Percentiles rank a stretch among this genome's conserved stretches.
phyloP scores from a whole-genome alignment of 2,113 vertebrate genomes.

The Pagrus major region DNA sequence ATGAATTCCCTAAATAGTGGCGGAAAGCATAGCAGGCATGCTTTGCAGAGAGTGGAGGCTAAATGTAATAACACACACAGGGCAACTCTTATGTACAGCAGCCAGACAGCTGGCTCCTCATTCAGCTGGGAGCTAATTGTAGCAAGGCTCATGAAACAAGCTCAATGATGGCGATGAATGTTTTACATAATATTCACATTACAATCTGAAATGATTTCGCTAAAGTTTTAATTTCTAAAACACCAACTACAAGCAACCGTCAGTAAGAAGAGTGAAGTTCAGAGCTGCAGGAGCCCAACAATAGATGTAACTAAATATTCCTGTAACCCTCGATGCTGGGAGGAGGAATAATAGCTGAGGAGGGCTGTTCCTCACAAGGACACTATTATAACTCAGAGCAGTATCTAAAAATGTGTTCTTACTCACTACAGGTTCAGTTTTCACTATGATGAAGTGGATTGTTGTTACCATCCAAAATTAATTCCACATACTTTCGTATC shows the following conservation, averaged over 20 bases:
- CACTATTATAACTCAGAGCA: slow-evolving; percentile 15
- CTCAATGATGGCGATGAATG: slow-evolving; percentile 1
- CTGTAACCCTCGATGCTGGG: slow-evolving; percentile 14
- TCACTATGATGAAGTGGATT: background rate
- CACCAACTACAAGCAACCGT: background rate
- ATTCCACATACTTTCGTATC: background rate
- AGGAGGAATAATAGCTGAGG: slow-evolving; percentile 29
- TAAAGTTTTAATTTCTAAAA: background rate
- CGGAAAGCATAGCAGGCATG: slow-evolving; percentile 6
- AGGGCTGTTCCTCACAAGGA: slow-evolving; percentile 10
- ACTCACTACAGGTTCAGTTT: background rate
- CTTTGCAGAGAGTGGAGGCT: slow-evolving; percentile 21
- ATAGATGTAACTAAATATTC: slow-evolving; percentile 57
- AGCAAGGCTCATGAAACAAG: slow-evolving; percentile 31
- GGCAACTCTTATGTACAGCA: slow-evolving; percentile 3
- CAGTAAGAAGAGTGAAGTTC: background rate
- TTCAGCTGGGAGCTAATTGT: slow-evolving; percentile 36
- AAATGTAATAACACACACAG: slow-evolving; percentile 35
- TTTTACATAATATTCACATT: slow-evolving; percentile 6
- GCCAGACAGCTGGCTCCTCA: slow-evolving; percentile 39
- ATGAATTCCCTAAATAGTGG: slow-evolving; percentile 41
- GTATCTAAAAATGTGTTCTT: slow-evolving; percentile 11
- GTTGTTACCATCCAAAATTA: background rate
- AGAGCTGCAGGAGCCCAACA: slow-evolving; percentile 19
- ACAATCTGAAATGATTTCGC: background rate